phyloP scores from a whole-genome alignment of 2,113 vertebrate genomes.

The Butorides virescens region DNA sequence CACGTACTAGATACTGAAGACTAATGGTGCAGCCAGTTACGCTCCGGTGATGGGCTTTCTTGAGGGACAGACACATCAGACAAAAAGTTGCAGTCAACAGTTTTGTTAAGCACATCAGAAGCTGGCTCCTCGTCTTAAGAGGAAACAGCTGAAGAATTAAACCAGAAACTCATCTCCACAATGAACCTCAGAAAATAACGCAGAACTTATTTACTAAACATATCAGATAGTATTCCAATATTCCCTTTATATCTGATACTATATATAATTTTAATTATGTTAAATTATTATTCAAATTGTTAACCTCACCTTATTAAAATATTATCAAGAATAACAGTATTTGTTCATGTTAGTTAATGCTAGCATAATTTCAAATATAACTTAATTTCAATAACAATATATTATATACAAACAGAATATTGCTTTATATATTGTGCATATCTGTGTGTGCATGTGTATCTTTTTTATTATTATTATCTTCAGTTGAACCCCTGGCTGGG shows the following conservation, averaged over 20 bases:
- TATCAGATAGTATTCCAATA: neutral
- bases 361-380: neutral
- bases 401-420: neutral
- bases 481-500: neutral
- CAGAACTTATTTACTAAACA: neutral
- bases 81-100: neutral
- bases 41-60: neutral
- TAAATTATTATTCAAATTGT: neutral
- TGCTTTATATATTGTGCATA: neutral
- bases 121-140: neutral
- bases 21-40: neutral
- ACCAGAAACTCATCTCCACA: neutral
- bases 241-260: neutral
- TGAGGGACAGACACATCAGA: neutral
- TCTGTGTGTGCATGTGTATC: accelerated
- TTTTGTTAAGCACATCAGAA: neutral
- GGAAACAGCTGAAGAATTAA: neutral
- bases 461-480: neutral
- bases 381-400: neutral
- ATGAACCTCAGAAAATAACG: neutral
- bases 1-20: neutral
- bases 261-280: neutral
- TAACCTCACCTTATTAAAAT: neutral
- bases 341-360: neutral
- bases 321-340: neutral